Conservation (phyloP, 2,113 vertebrate species). For the Chionomys nivalis region DNA sequence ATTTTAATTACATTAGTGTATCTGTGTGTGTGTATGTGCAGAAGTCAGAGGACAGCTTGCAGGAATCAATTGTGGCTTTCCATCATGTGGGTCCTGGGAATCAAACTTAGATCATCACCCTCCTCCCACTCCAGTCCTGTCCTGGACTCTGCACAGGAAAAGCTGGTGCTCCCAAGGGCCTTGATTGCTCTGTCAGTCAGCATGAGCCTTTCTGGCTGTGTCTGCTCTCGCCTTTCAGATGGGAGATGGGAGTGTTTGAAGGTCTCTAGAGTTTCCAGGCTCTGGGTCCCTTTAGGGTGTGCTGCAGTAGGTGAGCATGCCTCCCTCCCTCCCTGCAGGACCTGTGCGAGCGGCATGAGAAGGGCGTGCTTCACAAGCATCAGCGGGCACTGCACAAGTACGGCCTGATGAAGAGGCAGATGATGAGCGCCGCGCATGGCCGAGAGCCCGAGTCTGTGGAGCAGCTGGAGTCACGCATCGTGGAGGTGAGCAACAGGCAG, state of each 20-base stretch:
- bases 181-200: neutral
- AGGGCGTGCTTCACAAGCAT: slow-evolving; percentile 95
- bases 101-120: neutral
- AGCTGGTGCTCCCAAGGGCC: neutral
- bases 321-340: slow-evolving; percentile 85
- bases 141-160: neutral
- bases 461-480: slow-evolving; percentile 95
- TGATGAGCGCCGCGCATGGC: slow-evolving; percentile 92
- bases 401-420: slow-evolving; percentile 96
- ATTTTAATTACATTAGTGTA: neutral
- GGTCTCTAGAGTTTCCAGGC: neutral
- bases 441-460: slow-evolving; percentile 93
- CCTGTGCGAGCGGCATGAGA: slow-evolving; percentile 97
- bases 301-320: neutral
- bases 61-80: neutral
- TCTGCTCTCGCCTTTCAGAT: neutral
- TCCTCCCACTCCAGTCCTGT: neutral
- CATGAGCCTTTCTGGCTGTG: neutral
- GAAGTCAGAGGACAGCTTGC: neutral
- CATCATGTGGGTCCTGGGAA: neutral
- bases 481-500: slow-evolving; percentile 88
- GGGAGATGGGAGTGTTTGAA: neutral
- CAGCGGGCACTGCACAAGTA: slow-evolving; percentile 97
- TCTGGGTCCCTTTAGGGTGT: neutral
- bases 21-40: too few species aligned